These are phyloP conservation scores for Coranthus polyacanthus DNA, from an alignment of 2,797 vertebrate species.

Conservation along the genomic window DNA sequence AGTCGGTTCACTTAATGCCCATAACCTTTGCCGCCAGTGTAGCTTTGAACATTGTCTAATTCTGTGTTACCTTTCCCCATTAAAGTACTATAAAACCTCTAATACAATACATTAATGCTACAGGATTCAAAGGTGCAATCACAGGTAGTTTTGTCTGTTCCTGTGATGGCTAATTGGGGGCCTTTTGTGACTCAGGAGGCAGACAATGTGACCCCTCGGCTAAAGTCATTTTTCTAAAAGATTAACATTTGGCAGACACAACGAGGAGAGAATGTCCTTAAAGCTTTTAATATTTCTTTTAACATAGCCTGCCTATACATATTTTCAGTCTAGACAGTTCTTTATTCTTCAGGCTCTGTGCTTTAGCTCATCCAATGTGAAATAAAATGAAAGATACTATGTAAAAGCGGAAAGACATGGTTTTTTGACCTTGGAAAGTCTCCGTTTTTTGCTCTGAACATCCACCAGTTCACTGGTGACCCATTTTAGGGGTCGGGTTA, in stretches of 20 bases:
- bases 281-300: conserved; percentile 22
- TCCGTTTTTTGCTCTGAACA: too few relatives aligned
- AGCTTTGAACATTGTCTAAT: conserved; percentile 41
- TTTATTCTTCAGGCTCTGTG: too few relatives aligned
- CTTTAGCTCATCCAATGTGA: too few relatives aligned
- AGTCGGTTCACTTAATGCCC: conserved; percentile 35
- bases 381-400: too few relatives aligned
- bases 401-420: too few relatives aligned
- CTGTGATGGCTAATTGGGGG: conserved; percentile 36
- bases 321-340: too few relatives aligned
- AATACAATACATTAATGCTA: conserved; percentile 30
- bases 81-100: conserved; percentile 41
- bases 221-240: conserved; percentile 34
- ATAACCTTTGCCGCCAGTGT: conserved; percentile 41
- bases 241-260: conserved; percentile 33
- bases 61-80: conserved; percentile 32
- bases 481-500: too few relatives aligned
- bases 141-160: conserved; percentile 28
- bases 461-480: too few relatives aligned
- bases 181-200: conserved; percentile 42
- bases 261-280: conserved; percentile 5
- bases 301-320: conserved; percentile 12
- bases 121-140: conserved; percentile 42
- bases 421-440: too few relatives aligned
- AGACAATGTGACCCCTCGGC: conserved; percentile 46